These are phyloP conservation scores for Chaitophorus viminalis DNA, from an alignment of 2,888 invertebrate genomes.

Conservation along the genomic window DNA sequence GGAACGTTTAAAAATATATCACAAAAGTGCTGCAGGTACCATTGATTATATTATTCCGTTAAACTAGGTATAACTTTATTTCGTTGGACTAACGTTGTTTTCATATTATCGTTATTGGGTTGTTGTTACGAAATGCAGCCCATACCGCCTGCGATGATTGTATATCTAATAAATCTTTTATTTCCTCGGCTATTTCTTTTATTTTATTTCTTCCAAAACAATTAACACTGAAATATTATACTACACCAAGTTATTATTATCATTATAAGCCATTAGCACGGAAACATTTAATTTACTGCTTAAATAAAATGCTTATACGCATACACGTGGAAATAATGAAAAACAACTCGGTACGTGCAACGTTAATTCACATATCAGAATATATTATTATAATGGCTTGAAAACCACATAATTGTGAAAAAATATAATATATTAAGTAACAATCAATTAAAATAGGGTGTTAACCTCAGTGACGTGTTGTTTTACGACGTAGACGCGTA, in stretches of 20 bases:
- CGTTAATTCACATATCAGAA: background rate
- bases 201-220: background rate
- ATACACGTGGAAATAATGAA: background rate
- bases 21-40: too few species aligned
- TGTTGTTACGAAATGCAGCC: conserved; percentile 13
- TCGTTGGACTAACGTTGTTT: background rate
- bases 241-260: background rate
- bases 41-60: too few species aligned
- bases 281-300: conserved; percentile 30
- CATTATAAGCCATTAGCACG: background rate
- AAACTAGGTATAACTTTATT: background rate
- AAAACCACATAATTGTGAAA: background rate
- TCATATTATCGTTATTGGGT: background rate
- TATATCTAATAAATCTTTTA: conserved; percentile 8
- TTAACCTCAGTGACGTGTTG: conserved; percentile 25
- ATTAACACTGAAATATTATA: conserved; percentile 11
- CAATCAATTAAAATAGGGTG: conserved; percentile 36
- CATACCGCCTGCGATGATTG: background rate
- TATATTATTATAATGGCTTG: background rate
- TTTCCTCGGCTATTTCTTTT: background rate
- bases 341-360: background rate
- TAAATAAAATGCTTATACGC: background rate
- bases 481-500: conserved; percentile 11
- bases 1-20: background rate
- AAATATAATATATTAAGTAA: background rate